Percentiles rank a stretch among this genome's conserved stretches.
These are phyloP conservation scores for Zeus faber DNA, from an alignment of 2,113 vertebrate genomes.

Conservation along the genomic window DNA sequence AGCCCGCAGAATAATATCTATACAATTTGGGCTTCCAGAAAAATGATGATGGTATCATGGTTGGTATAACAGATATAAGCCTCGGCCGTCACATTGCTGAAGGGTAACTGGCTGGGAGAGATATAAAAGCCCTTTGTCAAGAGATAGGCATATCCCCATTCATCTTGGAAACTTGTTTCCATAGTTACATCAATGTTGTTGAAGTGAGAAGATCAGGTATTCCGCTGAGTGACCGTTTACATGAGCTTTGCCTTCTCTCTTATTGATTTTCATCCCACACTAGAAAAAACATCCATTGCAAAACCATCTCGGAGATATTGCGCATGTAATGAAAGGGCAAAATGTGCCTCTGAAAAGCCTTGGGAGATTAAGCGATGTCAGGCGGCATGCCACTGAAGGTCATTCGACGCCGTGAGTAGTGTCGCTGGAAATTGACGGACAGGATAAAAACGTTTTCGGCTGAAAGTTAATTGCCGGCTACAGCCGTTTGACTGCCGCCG, in stretches of 20 bases:
- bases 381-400: conserved; percentile 19
- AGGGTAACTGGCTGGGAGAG: conserved; percentile 56
- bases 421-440: conserved; percentile 28
- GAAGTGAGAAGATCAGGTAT: conserved; percentile 71
- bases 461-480: conserved; percentile 53
- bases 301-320: conserved; percentile 49
- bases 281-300: conserved; percentile 20
- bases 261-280: conserved; percentile 69
- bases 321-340: conserved; percentile 58
- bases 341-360: too few relatives aligned
- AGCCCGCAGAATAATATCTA: conserved; percentile 72
- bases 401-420: conserved; percentile 27
- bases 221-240: conserved; percentile 71
- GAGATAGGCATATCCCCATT: conserved; percentile 54
- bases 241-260: conserved; percentile 53
- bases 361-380: conserved; percentile 30
- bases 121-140: conserved; percentile 64
- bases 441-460: conserved; percentile 34
- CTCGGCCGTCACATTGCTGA: conserved; percentile 37
- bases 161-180: conserved; percentile 72
- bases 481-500: conserved; percentile 46
- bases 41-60: conserved; percentile 69
- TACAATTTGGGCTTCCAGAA: conserved; percentile 70
- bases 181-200: conserved; percentile 78
- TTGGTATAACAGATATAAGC: conserved; percentile 56